These are phyloP conservation scores for Podabrus alpinus DNA, from an alignment of 2,888 invertebrate genomes.

Conservation along the genomic window DNA sequence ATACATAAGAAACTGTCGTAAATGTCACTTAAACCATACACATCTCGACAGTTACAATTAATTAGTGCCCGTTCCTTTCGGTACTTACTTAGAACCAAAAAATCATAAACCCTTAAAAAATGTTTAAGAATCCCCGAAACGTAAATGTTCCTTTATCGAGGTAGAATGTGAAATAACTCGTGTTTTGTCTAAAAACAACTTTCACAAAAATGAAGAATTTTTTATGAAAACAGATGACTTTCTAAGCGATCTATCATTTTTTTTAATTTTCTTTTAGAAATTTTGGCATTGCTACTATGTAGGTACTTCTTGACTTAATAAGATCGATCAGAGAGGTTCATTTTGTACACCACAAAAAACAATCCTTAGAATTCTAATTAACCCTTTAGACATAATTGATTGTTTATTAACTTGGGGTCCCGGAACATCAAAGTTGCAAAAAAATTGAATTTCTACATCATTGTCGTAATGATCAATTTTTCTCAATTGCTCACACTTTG, in stretches of 20 bases:
- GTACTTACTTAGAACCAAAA: neutral
- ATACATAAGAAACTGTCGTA: constrained; percentile 9
- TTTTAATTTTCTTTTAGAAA: neutral
- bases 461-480: neutral
- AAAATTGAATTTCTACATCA: neutral
- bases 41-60: neutral
- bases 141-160: neutral
- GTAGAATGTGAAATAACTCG: neutral
- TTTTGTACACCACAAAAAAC: neutral
- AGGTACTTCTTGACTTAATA: neutral
- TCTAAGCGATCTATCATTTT: neutral
- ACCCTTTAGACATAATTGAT: neutral
- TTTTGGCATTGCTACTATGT: neutral
- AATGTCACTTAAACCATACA: constrained; percentile 7
- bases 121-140: neutral
- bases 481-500: no score
- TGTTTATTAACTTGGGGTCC: neutral
- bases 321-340: neutral
- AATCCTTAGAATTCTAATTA: neutral
- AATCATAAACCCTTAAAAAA: neutral
- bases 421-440: neutral
- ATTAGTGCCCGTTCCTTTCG: neutral
- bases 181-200: neutral
- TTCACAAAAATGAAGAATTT: neutral
- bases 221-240: neutral